Percentiles rank a stretch among this genome's conserved stretches.
These are phyloP conservation scores for Venturia canescens DNA, from an alignment of 1,140 invertebrate genomes.

Conservation along the genomic window DNA sequence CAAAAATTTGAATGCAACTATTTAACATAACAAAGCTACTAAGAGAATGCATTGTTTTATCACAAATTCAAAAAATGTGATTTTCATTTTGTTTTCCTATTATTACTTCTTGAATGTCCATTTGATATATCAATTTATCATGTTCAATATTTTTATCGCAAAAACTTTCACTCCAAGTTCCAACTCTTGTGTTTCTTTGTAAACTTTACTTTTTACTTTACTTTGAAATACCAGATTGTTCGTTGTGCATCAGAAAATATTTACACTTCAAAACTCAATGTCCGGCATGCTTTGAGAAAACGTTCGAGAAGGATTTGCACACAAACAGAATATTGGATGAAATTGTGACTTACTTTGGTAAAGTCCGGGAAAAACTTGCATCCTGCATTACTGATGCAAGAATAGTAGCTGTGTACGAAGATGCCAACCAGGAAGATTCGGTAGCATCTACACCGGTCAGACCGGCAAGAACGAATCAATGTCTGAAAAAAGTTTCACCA, in stretches of 20 bases:
- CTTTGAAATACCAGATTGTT: slow-evolving; percentile 75
- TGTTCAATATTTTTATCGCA: too few species aligned
- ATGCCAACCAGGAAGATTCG: slow-evolving; percentile 20
- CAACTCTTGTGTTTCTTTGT: too few species aligned
- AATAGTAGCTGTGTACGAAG: background rate
- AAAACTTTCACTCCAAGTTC: too few species aligned
- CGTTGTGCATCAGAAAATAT: slow-evolving; percentile 78
- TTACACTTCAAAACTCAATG: slow-evolving; percentile 78
- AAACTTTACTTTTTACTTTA: slow-evolving; percentile 17
- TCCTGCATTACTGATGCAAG: slow-evolving; percentile 48
- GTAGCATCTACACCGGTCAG: slow-evolving; percentile 47
- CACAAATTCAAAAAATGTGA: too few species aligned
- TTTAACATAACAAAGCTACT: too few species aligned
- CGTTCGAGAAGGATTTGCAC: slow-evolving; percentile 76
- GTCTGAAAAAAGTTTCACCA: slow-evolving; percentile 4
- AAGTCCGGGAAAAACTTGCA: slow-evolving; percentile 69
- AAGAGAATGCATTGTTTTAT: too few species aligned
- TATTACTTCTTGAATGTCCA: too few species aligned
- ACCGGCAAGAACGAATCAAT: slow-evolving; percentile 47
- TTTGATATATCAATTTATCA: too few species aligned
- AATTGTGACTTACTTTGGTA: slow-evolving; percentile 67
- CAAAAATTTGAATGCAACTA: too few species aligned
- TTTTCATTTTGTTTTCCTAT: too few species aligned
- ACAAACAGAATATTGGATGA: slow-evolving; percentile 77
- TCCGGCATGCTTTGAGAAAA: slow-evolving; percentile 77